Base-by-base conservation (phyloP, 2,888 invertebrate species). In the Sacculina carcini region DNA sequence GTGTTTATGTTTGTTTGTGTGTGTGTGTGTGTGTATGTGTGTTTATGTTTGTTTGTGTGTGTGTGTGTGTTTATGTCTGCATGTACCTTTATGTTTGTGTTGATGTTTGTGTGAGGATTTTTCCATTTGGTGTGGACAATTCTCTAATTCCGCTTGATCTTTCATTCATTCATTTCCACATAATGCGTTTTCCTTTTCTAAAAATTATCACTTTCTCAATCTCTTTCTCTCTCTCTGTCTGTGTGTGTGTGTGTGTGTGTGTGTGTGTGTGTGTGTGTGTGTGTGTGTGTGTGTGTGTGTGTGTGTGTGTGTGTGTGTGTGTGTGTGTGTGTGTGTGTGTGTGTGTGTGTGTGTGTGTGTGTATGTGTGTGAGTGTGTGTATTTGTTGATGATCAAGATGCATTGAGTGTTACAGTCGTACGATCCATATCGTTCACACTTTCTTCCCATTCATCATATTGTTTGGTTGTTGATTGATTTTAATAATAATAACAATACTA, bases 291-390 rank as follows among this genome's bases (percentile, higher is more conserved):
- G 5, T 48, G n/a, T 48, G n/a, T 48, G n/a, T 48, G n/a, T 48
- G n/a, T 48, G n/a, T 48, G n/a, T 48, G n/a, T 48, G n/a, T 48
- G n/a, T 48, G n/a, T 47, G n/a, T 48, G n/a, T 48, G n/a, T 48
- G n/a, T 48, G n/a, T 48, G n/a, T 48, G n/a, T 48, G n/a, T 48
- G n/a, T 48, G n/a, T 48, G n/a, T 48, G n/a, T 48, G 14, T 48
- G 5, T 48, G n/a, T 48, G 10, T 48, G n/a, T 48, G n/a, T 48
- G n/a, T 48, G n/a, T 48, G n/a, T 48, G 10, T 48, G n/a, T 48
- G 10, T 48, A 14, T 48, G n/a, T 48, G 23, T 44, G 14, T 44
- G n/a, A n/a, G n/a, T n/a, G n/a, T n/a, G n/a, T n/a, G n/a, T n/a
- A n/a, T n/a, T n/a, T n/a, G n/a, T n/a, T n/a, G n/a, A n/a, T n/a